These are phyloP conservation scores for Micropoecilia bifurca DNA, from an alignment of 2,797 vertebrate species.

Conservation along the genomic window DNA sequence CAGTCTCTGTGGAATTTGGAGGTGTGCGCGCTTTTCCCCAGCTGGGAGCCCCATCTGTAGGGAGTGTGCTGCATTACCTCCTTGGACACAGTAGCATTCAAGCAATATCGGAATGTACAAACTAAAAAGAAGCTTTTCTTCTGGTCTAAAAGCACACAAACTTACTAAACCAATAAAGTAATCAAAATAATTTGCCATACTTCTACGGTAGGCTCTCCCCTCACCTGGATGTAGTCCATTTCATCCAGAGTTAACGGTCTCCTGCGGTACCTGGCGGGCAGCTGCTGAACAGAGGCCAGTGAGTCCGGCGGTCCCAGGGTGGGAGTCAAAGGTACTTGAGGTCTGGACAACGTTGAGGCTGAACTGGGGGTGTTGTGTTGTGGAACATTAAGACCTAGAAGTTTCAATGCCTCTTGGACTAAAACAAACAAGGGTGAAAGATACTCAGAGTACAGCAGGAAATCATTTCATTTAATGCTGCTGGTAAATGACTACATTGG, in stretches of 20 bases:
- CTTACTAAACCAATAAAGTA: neutral
- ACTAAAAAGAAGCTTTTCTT: neutral
- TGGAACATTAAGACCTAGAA: slow-evolving; percentile 47
- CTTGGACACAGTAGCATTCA: neutral
- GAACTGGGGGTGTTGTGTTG: slow-evolving; percentile 46
- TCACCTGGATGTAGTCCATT: slow-evolving; percentile 84
- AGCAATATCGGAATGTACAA: neutral
- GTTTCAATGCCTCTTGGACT: slow-evolving; percentile 76
- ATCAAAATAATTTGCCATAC: neutral
- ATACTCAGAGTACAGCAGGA: neutral
- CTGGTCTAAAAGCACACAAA: neutral
- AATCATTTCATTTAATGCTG: neutral
- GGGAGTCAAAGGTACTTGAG: slow-evolving; percentile 52
- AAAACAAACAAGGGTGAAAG: slow-evolving; percentile 10
- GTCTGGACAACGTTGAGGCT: slow-evolving; percentile 47
- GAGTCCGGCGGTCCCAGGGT: slow-evolving; percentile 75
- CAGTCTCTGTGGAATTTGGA: neutral
- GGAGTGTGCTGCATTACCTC: neutral
- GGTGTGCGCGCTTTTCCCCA: neutral
- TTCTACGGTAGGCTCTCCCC: neutral
- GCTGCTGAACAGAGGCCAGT: slow-evolving; percentile 69
- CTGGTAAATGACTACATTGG: neutral
- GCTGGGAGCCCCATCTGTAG: neutral
- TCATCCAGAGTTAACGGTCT: slow-evolving; percentile 73
- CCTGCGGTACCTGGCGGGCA: slow-evolving; percentile 81